Evolutionary conservation across 2,113 vertebrate species (phyloP), one percentile per base, ranked within the genome.

Genomic region (Morone chrysops): DNA sequence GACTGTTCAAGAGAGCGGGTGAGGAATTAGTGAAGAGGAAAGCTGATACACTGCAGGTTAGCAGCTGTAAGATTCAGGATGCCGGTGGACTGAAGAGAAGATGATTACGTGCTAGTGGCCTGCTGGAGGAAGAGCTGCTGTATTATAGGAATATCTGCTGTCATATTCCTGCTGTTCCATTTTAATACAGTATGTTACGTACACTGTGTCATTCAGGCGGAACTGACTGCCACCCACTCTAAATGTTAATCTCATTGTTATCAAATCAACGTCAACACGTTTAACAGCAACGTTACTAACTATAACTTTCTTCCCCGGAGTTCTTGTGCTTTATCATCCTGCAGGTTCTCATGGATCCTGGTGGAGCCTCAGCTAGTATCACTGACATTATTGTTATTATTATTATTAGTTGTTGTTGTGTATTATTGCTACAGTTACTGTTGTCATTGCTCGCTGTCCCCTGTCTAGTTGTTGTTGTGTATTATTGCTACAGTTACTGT

Each of bases 211-310:
- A 6, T 66, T 85, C 77, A 70, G 82, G 67, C 40, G 51, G 81
- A 84, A 82, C 74, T 18, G 84, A 82, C 80, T 68, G 80, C 78
- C 80, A 85, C 65, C 89, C 75, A 87, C 86, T 90, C 87, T 92
- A 91, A 90, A 92, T 92, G 91, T 89, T 92, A 87, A 92, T 92
- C 79, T 89, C 76, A 69, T 71, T 78, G 87, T 90, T 88, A 90
- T 91, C 90, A 86, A 90, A 91, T 87, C 87, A 89, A 66, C 56
- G 81, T 89, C 88, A 75, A 67, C 70, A 51, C 65, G 50, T 76
- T 75, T 48, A 84, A 87, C 80, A 51, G n/a, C n/a, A n/a, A n/a
- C n/a, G n/a, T n/a, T n/a, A n/a, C n/a, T n/a, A n/a, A n/a, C n/a
- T n/a, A n/a, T n/a, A n/a, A n/a, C n/a, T n/a, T n/a, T n/a, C n/a